Evolutionary conservation across 2,113 vertebrate genomes (phyloP), one percentile per base, ranked within the genome.

Genomic region (Trogon surrucura): DNA sequence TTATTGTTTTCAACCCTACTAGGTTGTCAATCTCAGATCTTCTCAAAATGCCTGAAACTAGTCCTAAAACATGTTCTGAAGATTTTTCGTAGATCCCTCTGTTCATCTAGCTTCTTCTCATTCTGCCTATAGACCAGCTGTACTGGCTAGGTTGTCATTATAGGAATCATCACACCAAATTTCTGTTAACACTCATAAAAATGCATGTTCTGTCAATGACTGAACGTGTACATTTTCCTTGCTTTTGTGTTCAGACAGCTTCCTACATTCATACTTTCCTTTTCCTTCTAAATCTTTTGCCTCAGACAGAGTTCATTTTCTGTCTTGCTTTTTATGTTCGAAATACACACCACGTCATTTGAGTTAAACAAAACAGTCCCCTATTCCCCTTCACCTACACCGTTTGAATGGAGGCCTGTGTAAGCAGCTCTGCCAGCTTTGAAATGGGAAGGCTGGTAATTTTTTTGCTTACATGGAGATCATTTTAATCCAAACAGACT

Each of bases 391-490:
- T 94, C 93, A 73, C 65, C 77, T 94, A 12, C 50, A 14, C 74
- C 92, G 70, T 84, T 96, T 96, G 83, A 95, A 94, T 93, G 81
- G 85, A 95, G 80, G 86, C 36, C 88, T 95, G 65, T 92, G 80
- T 95, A 84, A 95, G 95, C 94, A 91, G 85, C 82, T 45, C 29
- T 95, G 88, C 90, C 92, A 96, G 91, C 83, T 95, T 93, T 87
- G 77, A 92, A 96, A 96, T 75, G 41, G 77, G 80, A 94, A 96
- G 66, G 80, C 77, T 96, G 88, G 70, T 95, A 10, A 65, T 84
- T 95, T 91, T 93, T 95, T 94, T 97, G 83, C 96, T 96, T 97
- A 96, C 80, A 93, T 90, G 91, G 82, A 95, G 93, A 94, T 93
- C 67, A 90, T 96, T 95, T 94, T 92, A 96, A 91, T 94, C 92